Evolutionary conservation across 2,797 vertebrate species (phyloP).

Genomic region (Macroramphosus scolopax): DNA sequence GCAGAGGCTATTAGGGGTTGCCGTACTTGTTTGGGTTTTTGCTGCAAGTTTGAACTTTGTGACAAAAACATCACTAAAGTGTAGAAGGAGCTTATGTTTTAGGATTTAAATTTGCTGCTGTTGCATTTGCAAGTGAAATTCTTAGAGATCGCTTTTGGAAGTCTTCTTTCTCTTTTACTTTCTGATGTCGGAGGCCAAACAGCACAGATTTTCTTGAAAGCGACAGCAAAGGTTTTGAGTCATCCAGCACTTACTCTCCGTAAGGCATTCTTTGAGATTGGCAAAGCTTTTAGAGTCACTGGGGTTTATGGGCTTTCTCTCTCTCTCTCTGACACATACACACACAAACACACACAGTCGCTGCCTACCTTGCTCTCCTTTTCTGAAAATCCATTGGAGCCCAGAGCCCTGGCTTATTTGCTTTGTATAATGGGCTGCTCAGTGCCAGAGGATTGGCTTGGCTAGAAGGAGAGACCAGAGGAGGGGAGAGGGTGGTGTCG

Average conservation of each 20-base stretch:
- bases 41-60: slow-evolving; percentile 28
- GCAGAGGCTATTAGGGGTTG: slow-evolving; percentile 30
- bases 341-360: slow-evolving; percentile 5
- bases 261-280: slow-evolving; percentile 59
- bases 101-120: slow-evolving; percentile 37
- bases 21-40: slow-evolving; percentile 29
- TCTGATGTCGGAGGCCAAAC: slow-evolving; percentile 33
- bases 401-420: slow-evolving; percentile 70
- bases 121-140: slow-evolving; percentile 12
- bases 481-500: slow-evolving; percentile 36
- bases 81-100: slow-evolving; percentile 33
- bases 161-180: slow-evolving; percentile 12
- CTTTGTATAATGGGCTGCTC: slow-evolving; percentile 67
- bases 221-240: slow-evolving; percentile 57
- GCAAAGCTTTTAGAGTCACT: slow-evolving; percentile 54
- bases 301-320: slow-evolving; percentile 48
- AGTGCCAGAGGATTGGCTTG: slow-evolving; percentile 67
- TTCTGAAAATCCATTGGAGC: slow-evolving; percentile 61
- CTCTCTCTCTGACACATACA: slow-evolving; percentile 14
- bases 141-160: background rate
- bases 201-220: slow-evolving; percentile 50
- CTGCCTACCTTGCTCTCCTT: slow-evolving; percentile 39
- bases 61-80: slow-evolving; percentile 34
- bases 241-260: slow-evolving; percentile 61
- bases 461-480: slow-evolving; percentile 52